These are phyloP conservation scores for Ochropleura plecta DNA, from an alignment of 2,888 invertebrate species.

Conservation along the genomic window DNA sequence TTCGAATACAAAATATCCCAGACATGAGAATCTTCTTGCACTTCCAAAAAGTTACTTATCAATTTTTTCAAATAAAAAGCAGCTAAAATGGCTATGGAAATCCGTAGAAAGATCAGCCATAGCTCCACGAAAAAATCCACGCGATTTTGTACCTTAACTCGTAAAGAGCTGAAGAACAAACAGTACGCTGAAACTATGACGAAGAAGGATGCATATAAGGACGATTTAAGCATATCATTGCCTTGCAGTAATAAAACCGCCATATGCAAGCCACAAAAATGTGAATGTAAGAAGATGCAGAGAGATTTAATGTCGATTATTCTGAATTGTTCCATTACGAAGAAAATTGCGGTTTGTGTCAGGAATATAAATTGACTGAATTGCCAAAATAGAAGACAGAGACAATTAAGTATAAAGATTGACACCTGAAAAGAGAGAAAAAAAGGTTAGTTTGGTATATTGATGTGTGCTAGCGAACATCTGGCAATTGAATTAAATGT, in stretches of 20 bases:
- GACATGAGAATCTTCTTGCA: constrained; percentile 92
- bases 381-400: constrained; percentile 93
- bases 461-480: no score
- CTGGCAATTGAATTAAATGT: no score
- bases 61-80: constrained; percentile 85
- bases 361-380: constrained; percentile 96
- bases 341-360: constrained; percentile 94
- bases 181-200: constrained; percentile 80
- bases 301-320: constrained; percentile 86
- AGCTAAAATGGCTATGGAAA: constrained; percentile 66
- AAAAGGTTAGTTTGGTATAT: neutral
- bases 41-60: constrained; percentile 78
- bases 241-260: constrained; percentile 84
- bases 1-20: constrained; percentile 93
- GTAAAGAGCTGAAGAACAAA: constrained; percentile 79
- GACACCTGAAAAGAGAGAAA: constrained; percentile 76
- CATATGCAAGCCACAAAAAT: constrained; percentile 85
- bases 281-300: constrained; percentile 82
- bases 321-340: constrained; percentile 92
- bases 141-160: constrained; percentile 78
- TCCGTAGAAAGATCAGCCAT: constrained; percentile 76
- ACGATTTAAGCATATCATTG: constrained; percentile 87
- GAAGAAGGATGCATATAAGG: constrained; percentile 87
- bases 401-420: constrained; percentile 81
- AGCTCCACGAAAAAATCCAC: constrained; percentile 77